Conservation (phyloP, 1,140 invertebrate species). For the Dryas iulia region DNA sequence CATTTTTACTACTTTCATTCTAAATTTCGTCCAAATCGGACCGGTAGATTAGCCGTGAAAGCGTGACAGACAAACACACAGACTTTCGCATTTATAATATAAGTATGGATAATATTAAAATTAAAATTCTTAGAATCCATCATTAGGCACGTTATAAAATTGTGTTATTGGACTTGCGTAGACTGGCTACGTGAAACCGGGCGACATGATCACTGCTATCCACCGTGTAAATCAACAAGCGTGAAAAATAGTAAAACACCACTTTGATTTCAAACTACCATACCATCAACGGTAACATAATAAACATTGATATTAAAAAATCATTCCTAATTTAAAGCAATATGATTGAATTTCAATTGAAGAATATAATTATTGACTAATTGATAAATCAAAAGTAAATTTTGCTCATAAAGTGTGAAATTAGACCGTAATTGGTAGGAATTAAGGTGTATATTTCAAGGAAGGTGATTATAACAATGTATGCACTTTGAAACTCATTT, state of each 20-base stretch:
- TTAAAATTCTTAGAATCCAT: too few species aligned
- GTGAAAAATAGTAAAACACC: constrained; percentile 22
- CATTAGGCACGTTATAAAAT: too few species aligned
- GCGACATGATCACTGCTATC: background rate
- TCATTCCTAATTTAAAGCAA: background rate
- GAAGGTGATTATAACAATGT: background rate
- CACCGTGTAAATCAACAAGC: constrained; percentile 21
- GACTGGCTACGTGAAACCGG: too few species aligned
- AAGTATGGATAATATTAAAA: too few species aligned
- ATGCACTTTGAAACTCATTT: constrained; percentile 5
- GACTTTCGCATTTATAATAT: too few species aligned
- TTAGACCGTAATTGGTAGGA: background rate
- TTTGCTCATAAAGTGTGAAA: background rate
- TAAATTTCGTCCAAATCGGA: too few species aligned
- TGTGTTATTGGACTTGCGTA: too few species aligned
- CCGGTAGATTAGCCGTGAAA: too few species aligned
- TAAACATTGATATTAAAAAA: background rate
- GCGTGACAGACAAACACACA: too few species aligned
- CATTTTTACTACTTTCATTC: too few species aligned
- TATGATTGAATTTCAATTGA: background rate
- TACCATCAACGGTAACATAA: constrained; percentile 1
- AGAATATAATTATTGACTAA: background rate
- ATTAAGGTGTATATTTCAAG: background rate
- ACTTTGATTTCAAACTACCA: constrained; percentile 9
- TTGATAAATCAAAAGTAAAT: constrained; percentile 1